Conservation (phyloP, 2,888 invertebrate genomes). For the Odontothrips loti region DNA sequence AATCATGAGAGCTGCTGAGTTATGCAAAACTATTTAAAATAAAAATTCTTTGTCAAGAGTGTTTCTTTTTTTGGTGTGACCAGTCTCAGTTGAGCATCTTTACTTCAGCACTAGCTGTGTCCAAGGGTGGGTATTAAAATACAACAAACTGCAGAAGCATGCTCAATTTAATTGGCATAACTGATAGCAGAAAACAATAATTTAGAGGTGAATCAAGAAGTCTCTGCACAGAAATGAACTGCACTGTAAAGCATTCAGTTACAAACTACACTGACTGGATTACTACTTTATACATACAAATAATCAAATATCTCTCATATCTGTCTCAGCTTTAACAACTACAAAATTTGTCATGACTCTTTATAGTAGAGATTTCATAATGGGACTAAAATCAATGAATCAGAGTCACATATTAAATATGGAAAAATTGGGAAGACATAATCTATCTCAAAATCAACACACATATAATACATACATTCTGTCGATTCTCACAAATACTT, state of each 20-base stretch:
- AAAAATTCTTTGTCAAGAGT: not conserved
- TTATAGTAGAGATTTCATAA: not conserved
- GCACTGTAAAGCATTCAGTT: not conserved
- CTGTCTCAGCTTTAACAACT: not conserved
- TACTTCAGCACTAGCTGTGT: not conserved
- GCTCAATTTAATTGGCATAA: not conserved
- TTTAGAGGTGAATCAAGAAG: not conserved
- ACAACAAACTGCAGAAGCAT: not conserved
- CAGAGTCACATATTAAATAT: not conserved
- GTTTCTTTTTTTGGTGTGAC: not conserved
- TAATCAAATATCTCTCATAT: no score
- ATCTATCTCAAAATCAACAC: not conserved
- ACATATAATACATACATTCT: not conserved
- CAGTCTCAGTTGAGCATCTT: not conserved
- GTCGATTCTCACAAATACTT: not conserved
- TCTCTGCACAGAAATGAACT: slow-evolving; percentile 10
- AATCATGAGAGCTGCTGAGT: no score
- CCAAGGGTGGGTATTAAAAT: not conserved
- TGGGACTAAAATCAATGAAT: not conserved
- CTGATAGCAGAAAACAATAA: not conserved
- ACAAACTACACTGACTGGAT: not conserved
- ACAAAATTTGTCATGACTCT: not conserved
- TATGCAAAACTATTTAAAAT: no score
- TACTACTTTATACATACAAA: no score
- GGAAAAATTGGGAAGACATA: not conserved